Conservation (phyloP, 2,888 invertebrate genomes). For the Bombylius discolor region DNA sequence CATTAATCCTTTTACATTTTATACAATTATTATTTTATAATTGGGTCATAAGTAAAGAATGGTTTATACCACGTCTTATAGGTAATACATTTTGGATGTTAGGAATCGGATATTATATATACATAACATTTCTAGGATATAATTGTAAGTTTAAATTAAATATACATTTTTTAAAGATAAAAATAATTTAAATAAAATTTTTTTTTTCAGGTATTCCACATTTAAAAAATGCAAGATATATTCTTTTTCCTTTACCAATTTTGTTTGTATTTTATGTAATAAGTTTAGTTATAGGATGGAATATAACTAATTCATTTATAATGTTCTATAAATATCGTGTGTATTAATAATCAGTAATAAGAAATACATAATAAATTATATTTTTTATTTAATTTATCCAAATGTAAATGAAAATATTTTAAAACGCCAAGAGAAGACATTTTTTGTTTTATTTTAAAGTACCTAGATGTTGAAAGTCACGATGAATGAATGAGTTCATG, state of each 20-base stretch:
- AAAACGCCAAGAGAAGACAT: no score
- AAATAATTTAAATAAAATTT: background rate
- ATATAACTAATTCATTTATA: slow-evolving; percentile 70
- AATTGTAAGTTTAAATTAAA: slow-evolving; percentile 53
- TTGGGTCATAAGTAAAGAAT: slow-evolving; percentile 61
- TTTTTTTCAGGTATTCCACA: slow-evolving; percentile 60
- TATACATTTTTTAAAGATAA: background rate
- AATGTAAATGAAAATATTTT: no score
- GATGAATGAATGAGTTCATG: no score
- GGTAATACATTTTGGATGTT: slow-evolving; percentile 91
- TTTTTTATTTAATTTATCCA: no score
- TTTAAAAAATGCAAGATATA: slow-evolving; percentile 68
- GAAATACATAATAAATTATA: no score
- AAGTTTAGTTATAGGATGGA: slow-evolving; percentile 65
- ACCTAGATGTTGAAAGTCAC: no score
- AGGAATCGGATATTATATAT: slow-evolving; percentile 82
- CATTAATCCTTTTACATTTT: slow-evolving; percentile 83
- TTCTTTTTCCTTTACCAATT: slow-evolving; percentile 72
- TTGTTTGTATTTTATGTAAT: slow-evolving; percentile 64
- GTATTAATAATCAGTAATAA: slow-evolving; percentile 35
- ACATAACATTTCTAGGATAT: slow-evolving; percentile 95
- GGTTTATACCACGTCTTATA: slow-evolving; percentile 67
- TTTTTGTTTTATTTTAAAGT: no score
- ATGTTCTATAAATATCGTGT: slow-evolving; percentile 74
- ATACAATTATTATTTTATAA: slow-evolving; percentile 81